Conservation (phyloP, 2,113 vertebrate genomes). For the Sakesphorus luctuosus region DNA sequence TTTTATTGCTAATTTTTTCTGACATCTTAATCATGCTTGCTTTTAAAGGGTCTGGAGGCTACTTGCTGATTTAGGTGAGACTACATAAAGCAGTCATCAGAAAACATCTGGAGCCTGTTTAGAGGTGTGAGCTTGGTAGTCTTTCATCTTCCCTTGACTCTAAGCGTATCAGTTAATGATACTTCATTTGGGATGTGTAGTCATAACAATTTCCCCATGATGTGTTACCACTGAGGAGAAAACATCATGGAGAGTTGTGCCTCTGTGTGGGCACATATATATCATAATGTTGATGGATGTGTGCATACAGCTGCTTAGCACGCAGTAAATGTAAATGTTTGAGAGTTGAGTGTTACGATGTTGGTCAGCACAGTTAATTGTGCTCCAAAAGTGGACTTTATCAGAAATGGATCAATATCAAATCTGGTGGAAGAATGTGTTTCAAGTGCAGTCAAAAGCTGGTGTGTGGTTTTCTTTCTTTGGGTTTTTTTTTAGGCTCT, state of each 20-base stretch:
- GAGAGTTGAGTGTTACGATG: not conserved
- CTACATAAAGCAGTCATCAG: not conserved
- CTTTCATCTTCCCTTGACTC: not conserved
- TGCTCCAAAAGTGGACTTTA: not conserved
- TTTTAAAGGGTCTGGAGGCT: constrained; percentile 10
- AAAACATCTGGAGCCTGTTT: not conserved
- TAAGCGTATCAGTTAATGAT: not conserved
- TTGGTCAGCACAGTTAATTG: not conserved
- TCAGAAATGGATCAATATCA: not conserved
- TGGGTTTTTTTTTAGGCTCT: not conserved
- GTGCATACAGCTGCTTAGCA: not conserved
- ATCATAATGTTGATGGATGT: not conserved
- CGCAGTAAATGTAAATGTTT: not conserved
- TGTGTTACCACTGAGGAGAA: not conserved
- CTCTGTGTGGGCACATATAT: not conserved
- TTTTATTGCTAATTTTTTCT: constrained; percentile 5
- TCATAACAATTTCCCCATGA: not conserved
- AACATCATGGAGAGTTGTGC: accelerated
- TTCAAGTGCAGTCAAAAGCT: not conserved
- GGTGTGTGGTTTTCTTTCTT: not conserved
- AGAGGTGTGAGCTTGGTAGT: not conserved
- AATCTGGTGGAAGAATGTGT: not conserved
- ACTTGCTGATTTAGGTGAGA: constrained; percentile 21
- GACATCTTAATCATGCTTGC: not conserved
- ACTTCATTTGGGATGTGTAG: not conserved